phyloP scores from a whole-genome alignment of 2,888 invertebrate species.

The Eupithecia exiguata region DNA sequence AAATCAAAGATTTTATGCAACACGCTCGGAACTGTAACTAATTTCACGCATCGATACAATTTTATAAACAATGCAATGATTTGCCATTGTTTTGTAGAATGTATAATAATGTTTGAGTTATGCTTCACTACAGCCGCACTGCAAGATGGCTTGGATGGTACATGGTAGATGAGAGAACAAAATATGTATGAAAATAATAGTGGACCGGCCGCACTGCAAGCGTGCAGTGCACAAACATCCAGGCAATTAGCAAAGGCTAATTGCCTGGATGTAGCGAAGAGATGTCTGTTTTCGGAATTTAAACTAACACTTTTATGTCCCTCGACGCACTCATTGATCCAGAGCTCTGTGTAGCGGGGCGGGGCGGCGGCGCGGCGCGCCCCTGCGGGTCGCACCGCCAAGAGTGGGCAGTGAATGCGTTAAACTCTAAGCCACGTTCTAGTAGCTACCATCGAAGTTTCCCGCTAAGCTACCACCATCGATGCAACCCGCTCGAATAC shows the following conservation, averaged over 20 bases:
- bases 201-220: too few species aligned
- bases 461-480: not conserved
- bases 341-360: too few species aligned
- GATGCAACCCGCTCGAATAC: too few species aligned
- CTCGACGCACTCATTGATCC: too few species aligned
- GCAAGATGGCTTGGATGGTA: not conserved
- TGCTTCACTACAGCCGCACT: not conserved
- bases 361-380: too few species aligned
- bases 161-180: not conserved
- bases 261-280: not conserved
- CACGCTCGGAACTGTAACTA: slow-evolving; percentile 55
- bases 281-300: slow-evolving; percentile 2
- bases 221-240: too few species aligned
- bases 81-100: slow-evolving; percentile 50
- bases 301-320: too few species aligned
- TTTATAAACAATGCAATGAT: slow-evolving; percentile 63
- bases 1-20: slow-evolving; percentile 45
- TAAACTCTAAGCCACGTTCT: too few species aligned
- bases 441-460: not conserved
- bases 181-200: not conserved
- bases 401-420: too few species aligned
- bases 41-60: slow-evolving; percentile 66
- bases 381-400: too few species aligned
- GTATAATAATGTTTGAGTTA: not conserved
- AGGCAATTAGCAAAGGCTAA: too few species aligned